Evolutionary conservation across 1,140 invertebrate genomes (phyloP).

Genomic region (Platyscapa corneri): DNA sequence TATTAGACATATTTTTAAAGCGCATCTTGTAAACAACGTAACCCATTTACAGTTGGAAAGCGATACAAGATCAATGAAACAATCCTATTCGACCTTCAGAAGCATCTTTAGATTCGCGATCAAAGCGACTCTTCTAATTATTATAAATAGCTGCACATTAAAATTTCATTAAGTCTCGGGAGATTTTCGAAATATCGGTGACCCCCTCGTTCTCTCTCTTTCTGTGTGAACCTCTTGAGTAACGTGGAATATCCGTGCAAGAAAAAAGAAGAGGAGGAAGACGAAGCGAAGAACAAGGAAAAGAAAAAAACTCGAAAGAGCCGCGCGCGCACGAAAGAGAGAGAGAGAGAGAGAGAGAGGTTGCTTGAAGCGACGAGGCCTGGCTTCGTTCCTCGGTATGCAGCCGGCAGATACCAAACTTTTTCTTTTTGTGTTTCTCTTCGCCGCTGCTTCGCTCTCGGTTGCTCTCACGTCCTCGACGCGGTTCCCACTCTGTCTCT

Average conservation of each 20-base stretch:
- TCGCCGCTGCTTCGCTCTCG: not conserved
- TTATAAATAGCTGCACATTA: not conserved
- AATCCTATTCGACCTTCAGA: not conserved
- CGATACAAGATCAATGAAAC: not conserved
- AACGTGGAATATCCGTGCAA: not conserved
- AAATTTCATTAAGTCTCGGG: constrained; percentile 12
- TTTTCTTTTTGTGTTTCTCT: constrained; percentile 40
- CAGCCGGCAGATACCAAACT: constrained; percentile 46
- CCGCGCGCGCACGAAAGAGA: not conserved
- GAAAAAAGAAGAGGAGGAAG: not conserved
- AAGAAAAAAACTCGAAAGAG: constrained; percentile 13
- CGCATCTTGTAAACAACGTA: not conserved
- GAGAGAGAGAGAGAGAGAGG: constrained; percentile 20
- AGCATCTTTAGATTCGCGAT: not conserved
- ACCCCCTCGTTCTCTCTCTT: not conserved
- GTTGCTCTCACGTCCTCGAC: constrained; percentile 35
- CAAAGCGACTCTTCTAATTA: not conserved
- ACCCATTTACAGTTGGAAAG: not conserved
- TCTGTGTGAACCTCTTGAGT: not conserved
- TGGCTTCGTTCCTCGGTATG: constrained; percentile 41
- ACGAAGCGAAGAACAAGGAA: constrained; percentile 17
- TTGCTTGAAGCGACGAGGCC: constrained; percentile 10
- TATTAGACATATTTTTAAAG: not conserved
- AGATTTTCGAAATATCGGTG: constrained; percentile 30
- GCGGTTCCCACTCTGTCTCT: not conserved